A percentile compares a stretch with the other conserved stretches of the same genome.
These are phyloP conservation scores for Osmerus eperlanus DNA, from an alignment of 2,113 vertebrate genomes.

Conservation along the genomic window DNA sequence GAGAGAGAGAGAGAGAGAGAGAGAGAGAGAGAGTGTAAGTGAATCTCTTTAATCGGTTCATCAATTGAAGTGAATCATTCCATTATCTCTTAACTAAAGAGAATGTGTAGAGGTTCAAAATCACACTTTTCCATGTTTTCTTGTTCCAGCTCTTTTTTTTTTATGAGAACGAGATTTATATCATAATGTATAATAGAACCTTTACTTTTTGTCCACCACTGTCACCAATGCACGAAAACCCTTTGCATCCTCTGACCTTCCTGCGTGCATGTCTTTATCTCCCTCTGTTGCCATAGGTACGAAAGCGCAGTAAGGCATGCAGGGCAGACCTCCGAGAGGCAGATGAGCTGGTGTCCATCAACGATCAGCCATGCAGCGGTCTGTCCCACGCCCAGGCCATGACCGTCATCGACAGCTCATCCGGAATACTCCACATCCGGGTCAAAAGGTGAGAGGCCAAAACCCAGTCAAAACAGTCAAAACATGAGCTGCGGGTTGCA, in stretches of 20 bases:
- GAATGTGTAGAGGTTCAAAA: too few relatives aligned
- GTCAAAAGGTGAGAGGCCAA: conserved; percentile 82
- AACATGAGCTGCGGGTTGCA: not conserved
- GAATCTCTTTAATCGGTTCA: too few relatives aligned
- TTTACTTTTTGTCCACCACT: too few relatives aligned
- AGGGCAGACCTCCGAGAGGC: conserved; percentile 88
- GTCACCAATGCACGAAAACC: too few relatives aligned
- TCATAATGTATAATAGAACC: too few relatives aligned
- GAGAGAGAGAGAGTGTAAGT: too few relatives aligned
- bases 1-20: not conserved
- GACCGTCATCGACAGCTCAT: conserved; percentile 89
- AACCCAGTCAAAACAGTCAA: not conserved
- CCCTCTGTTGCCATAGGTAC: conserved; percentile 75
- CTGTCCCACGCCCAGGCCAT: conserved; percentile 93
- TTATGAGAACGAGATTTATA: too few relatives aligned
- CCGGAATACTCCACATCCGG: conserved; percentile 76
- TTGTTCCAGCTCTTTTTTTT: too few relatives aligned
- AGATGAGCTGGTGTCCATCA: conserved; percentile 90
- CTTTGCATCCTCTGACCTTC: not conserved
- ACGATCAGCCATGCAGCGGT: conserved; percentile 81
- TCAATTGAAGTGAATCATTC: too few relatives aligned
- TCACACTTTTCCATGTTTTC: too few relatives aligned
- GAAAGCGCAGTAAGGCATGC: conserved; percentile 95
- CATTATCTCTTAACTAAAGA: too few relatives aligned
- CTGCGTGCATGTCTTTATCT: conserved; percentile 2